These are phyloP conservation scores for Yasuhikotakia modesta DNA, from an alignment of 2,797 vertebrate genomes.

Conservation along the genomic window DNA sequence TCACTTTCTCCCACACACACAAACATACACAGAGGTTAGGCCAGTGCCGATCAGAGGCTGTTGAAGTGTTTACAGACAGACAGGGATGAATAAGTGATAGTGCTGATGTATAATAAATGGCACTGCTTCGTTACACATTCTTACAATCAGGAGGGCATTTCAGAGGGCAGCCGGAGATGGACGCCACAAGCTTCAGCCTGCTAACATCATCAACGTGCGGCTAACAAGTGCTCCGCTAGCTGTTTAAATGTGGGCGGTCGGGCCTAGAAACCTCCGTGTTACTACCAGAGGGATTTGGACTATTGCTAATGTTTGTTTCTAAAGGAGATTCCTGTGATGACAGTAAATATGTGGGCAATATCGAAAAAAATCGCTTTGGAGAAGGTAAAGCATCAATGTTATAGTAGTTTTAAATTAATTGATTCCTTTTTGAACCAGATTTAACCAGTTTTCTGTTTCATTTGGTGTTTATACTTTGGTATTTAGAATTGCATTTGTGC, in stretches of 20 bases:
- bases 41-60: conserved; percentile 65
- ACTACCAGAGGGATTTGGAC: background rate
- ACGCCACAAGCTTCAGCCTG: background rate
- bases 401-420: too few relatives aligned
- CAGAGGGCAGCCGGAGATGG: conserved; percentile 51
- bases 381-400: background rate
- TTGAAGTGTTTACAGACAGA: conserved; percentile 75
- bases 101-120: conserved; percentile 80
- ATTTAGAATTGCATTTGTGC: too few relatives aligned
- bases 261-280: background rate
- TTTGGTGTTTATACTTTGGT: too few relatives aligned
- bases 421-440: background rate
- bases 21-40: conserved; percentile 36
- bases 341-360: background rate
- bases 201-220: conserved; percentile 29
- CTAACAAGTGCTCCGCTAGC: conserved; percentile 42
- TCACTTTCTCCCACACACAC: conserved; percentile 39
- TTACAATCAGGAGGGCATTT: conserved; percentile 73
- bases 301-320: background rate
- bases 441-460: too few relatives aligned
- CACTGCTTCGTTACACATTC: conserved; percentile 75
- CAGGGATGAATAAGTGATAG: conserved; percentile 80
- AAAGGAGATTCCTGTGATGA: background rate
- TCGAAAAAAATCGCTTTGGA: too few relatives aligned
- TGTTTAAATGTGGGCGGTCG: conserved; percentile 16